These are phyloP conservation scores for Astropecten irregularis DNA, from an alignment of 53 echinoderm and acorn worm species.

Conservation along the genomic window DNA sequence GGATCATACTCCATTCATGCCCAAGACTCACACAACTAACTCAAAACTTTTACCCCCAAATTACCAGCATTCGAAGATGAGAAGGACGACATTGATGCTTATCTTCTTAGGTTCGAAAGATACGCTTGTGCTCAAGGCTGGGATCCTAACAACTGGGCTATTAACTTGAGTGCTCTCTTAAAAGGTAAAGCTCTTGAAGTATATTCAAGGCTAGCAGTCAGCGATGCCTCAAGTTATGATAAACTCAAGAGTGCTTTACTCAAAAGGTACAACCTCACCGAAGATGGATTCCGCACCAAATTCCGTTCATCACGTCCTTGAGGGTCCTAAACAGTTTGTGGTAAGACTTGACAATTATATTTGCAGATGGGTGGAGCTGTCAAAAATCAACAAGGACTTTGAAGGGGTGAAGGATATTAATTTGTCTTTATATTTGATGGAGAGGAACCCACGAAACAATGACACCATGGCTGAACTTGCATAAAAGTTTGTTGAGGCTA, in stretches of 20 bases:
- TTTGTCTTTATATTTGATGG: slow-evolving; percentile 31
- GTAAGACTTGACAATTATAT: slow-evolving; percentile 41
- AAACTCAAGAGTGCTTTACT: slow-evolving; percentile 10
- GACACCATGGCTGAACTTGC: slow-evolving; percentile 4
- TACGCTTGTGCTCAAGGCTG: slow-evolving; percentile 35
- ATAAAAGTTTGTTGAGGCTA: slow-evolving; percentile 34
- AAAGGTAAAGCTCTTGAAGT: slow-evolving; percentile 15
- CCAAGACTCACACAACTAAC: no score
- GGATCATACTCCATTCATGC: no score
- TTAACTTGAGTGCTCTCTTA: neutral
- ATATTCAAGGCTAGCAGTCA: slow-evolving; percentile 13
- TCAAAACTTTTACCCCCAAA: slow-evolving; percentile 24
- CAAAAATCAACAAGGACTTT: slow-evolving; percentile 20
- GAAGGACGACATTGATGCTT: slow-evolving; percentile 47
- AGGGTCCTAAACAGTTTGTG: slow-evolving; percentile 16
- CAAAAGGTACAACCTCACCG: neutral
- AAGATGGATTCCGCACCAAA: slow-evolving; percentile 26
- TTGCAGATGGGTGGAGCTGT: slow-evolving; percentile 29
- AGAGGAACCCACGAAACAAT: slow-evolving; percentile 17
- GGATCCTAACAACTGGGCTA: slow-evolving; percentile 14
- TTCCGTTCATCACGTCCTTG: slow-evolving; percentile 25
- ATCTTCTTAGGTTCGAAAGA: slow-evolving; percentile 45
- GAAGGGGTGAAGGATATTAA: slow-evolving; percentile 25
- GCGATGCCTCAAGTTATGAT: slow-evolving; percentile 24
- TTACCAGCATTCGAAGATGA: slow-evolving; percentile 39